Percentiles rank a stretch among this genome's conserved stretches.
These are phyloP conservation scores for Pristis pectinata DNA, from an alignment of 2,797 vertebrate genomes.

Conservation along the genomic window DNA sequence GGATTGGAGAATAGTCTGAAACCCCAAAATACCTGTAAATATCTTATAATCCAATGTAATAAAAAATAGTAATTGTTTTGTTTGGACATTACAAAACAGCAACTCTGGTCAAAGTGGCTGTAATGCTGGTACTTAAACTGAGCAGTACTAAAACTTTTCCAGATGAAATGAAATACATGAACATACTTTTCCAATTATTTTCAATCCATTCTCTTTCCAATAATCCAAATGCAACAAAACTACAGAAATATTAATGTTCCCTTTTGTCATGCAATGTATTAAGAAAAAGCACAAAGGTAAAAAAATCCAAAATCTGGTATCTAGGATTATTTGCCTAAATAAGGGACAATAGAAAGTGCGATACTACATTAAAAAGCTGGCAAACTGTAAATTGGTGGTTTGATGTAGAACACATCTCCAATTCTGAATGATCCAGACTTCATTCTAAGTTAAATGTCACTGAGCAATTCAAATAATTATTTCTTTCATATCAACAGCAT, in stretches of 20 bases:
- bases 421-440: neutral
- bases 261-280: neutral
- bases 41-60: neutral
- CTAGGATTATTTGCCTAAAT: too few relatives aligned
- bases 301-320: neutral
- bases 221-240: neutral
- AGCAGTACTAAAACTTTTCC: neutral
- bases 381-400: neutral
- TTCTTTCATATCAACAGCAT: neutral
- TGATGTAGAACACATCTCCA: neutral
- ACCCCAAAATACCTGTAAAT: neutral
- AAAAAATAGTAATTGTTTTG: neutral
- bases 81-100: neutral
- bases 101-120: neutral
- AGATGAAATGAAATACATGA: neutral
- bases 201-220: neutral
- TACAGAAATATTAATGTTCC: neutral
- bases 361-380: too few relatives aligned
- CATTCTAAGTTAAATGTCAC: neutral
- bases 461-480: neutral
- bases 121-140: neutral
- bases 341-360: too few relatives aligned
- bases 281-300: neutral
- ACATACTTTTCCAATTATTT: neutral
- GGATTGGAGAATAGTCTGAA: neutral